Percentiles rank a stretch among this genome's conserved stretches.
Evolutionary conservation across 1,140 invertebrate species (phyloP).

Genomic region (Pogonomyrmex barbatus): DNA sequence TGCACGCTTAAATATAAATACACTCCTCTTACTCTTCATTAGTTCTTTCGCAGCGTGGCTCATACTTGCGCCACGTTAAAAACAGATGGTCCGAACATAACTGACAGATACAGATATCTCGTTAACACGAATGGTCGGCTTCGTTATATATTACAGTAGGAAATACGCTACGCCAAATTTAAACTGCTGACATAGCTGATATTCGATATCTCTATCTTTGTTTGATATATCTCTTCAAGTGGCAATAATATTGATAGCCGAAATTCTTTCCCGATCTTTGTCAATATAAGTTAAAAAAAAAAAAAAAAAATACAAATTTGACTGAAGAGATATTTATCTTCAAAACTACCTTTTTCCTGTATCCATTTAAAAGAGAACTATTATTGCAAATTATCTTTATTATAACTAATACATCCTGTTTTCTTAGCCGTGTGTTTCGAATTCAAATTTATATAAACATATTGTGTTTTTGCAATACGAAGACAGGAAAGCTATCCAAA

Average conservation of each 20-base stretch:
- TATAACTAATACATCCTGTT: background rate
- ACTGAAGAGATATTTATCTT: background rate
- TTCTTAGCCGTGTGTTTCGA: background rate
- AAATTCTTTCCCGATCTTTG: background rate
- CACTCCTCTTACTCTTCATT: constrained; percentile 73
- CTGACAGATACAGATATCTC: constrained; percentile 66
- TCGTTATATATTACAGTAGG: constrained; percentile 66
- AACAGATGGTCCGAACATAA: constrained; percentile 58
- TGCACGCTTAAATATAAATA: background rate
- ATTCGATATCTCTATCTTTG: constrained; percentile 47
- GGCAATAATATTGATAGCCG: constrained; percentile 30
- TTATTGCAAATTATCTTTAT: background rate
- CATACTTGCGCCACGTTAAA: constrained; percentile 60
- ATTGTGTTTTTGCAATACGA: background rate
- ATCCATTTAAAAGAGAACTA: background rate
- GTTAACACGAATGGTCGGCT: constrained; percentile 30
- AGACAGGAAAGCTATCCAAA: background rate
- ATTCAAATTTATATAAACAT: constrained; percentile 1
- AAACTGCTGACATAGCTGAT: constrained; percentile 73
- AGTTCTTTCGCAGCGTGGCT: constrained; percentile 59
- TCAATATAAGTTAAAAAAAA: background rate
- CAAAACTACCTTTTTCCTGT: background rate
- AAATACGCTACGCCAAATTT: constrained; percentile 77
- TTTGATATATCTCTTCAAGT: constrained; percentile 11
- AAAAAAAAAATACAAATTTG: background rate